Evolutionary conservation across 1,140 invertebrate genomes (phyloP), one percentile per base, ranked within the genome.

Genomic region (Drosophila insularis): DNA sequence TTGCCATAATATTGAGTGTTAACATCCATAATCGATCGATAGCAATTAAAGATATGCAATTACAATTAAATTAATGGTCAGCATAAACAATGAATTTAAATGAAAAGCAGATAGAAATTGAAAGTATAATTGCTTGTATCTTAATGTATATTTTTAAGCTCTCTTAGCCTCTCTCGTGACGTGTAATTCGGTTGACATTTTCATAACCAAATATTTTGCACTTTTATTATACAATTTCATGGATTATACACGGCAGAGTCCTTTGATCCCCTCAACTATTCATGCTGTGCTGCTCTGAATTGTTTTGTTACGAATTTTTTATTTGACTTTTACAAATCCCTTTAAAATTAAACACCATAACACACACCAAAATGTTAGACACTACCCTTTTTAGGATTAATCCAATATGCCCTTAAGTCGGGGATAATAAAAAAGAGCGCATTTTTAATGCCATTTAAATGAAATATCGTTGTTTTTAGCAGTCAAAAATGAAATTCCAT

Each of bases 401-500:
- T 8, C 19, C 17, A 46, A 46, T 46, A 37, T 21, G 14, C 17
- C 17, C 17, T 3, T 21, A 21, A 50, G 43, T 19, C 43, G 21
- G 19, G 17, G 43, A 50, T 11, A 50, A 50, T 13, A 50, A 21
- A 8, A 50, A 19, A 50, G 3, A 50, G 10, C 23, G 11, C 5
- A 27, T 27, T 55, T 55, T n/a, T 31, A n/a, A 55, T 23, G n/a
- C 21, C 23, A 55, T 55, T 55, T 10, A 55, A 55, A 27, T 55
- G 23, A 55, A 27, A 31, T 10, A 11, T 14, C n/a, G 53, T 14
- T 31, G 11, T 35, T 58, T 35, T 58, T 32, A 14, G 6, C 54
- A 23, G 17, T 55, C 23, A 58, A 63, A 63, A 68, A 68, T 60
- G 21, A 72, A 61, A 78, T 65, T 54, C 40, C 23, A 58, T 80